A percentile compares a stretch with the other conserved stretches of the same genome.
These are phyloP conservation scores for Prolemur simus DNA, from an alignment of 2,113 vertebrate species.

Conservation along the genomic window DNA sequence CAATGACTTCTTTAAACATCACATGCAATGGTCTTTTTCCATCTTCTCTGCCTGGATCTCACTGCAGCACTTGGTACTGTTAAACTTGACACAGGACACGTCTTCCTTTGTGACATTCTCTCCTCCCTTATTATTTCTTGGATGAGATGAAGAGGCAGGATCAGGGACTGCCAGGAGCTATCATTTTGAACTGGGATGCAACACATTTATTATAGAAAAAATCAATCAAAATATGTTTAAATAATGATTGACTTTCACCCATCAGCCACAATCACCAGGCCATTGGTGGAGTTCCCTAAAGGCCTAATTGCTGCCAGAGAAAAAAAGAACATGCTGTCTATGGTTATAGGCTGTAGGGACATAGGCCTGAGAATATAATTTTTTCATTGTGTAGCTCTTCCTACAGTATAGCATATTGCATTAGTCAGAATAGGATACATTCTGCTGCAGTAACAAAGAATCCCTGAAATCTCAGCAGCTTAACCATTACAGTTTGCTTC, in stretches of 20 bases:
- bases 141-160: background rate
- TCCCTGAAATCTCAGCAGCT: background rate
- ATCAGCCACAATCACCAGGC: background rate
- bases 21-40: background rate
- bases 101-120: background rate
- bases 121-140: background rate
- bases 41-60: background rate
- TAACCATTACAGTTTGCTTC: background rate
- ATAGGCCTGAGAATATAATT: background rate
- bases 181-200: background rate
- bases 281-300: background rate
- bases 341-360: background rate
- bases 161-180: background rate
- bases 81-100: background rate
- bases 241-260: background rate
- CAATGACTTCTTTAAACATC: background rate
- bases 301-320: background rate
- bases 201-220: background rate
- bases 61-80: background rate
- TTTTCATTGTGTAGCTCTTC: background rate
- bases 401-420: background rate
- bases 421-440: background rate
- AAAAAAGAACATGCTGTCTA: background rate
- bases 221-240: background rate
- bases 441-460: background rate